These are phyloP conservation scores for Sycophila sp. DNA, from an alignment of 1,140 invertebrate genomes.

Conservation along the genomic window DNA sequence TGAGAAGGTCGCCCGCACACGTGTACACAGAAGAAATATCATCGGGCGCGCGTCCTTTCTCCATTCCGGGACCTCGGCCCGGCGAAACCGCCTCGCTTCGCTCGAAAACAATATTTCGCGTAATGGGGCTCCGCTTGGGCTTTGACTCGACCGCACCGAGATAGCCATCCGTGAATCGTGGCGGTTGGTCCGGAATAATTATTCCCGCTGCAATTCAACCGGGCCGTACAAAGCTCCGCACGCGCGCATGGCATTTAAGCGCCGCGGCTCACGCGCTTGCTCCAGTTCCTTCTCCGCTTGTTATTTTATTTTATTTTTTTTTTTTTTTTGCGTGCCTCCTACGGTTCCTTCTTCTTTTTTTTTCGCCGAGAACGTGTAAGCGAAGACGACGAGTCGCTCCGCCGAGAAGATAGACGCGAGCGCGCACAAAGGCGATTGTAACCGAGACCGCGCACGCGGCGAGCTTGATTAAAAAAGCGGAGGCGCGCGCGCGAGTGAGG, in stretches of 20 bases:
- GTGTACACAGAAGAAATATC: background rate
- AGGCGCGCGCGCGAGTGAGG: background rate
- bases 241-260: background rate
- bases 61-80: too few species aligned
- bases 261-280: background rate
- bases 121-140: too few species aligned
- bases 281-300: too few species aligned
- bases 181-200: too few species aligned
- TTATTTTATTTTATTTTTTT: too few species aligned
- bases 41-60: too few species aligned
- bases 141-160: too few species aligned
- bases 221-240: background rate
- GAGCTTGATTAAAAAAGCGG: background rate
- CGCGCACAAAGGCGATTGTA: background rate
- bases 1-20: background rate
- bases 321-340: too few species aligned
- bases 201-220: background rate
- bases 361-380: slow-evolving; percentile 31
- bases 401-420: background rate
- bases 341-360: background rate
- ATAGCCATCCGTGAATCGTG: too few species aligned
- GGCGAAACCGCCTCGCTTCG: too few species aligned
- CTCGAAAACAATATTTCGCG: too few species aligned
- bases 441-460: slow-evolving; percentile 2
- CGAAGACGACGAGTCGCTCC: slow-evolving; percentile 37